phyloP scores from a whole-genome alignment of 92 coral and sea anemone species.

The Umimayanthus kanabou region DNA sequence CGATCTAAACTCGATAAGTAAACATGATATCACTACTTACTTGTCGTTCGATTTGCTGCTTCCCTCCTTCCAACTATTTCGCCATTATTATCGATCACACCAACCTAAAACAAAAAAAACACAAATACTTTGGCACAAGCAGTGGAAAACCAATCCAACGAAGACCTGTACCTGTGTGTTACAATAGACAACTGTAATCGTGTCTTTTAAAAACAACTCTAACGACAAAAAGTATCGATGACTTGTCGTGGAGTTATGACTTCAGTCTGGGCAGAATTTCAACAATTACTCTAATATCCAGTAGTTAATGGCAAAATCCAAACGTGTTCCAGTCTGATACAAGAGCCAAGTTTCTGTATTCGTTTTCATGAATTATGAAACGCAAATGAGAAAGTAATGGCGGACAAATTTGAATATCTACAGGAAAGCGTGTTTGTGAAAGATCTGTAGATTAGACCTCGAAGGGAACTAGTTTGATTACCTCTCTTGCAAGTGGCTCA shows the following conservation, averaged over 20 bases:
- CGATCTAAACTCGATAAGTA: constrained; percentile 27
- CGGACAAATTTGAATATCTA: constrained; percentile 54
- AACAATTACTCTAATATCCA: not conserved
- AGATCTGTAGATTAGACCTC: constrained; percentile 32
- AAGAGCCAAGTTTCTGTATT: constrained; percentile 33
- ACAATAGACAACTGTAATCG: constrained; percentile 15
- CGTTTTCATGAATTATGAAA: constrained; percentile 66
- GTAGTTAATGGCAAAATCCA: not conserved
- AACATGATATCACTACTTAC: constrained; percentile 47
- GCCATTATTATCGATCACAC: constrained; percentile 86
- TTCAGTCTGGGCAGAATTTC: not conserved
- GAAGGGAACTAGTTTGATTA: constrained; percentile 38
- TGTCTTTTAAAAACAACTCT: not conserved
- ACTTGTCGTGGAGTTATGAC: not conserved
- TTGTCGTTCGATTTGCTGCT: constrained; percentile 52
- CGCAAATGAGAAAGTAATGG: constrained; percentile 44
- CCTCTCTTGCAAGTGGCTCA: constrained; percentile 80
- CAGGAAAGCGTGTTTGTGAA: constrained; percentile 42
- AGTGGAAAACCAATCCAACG: not conserved
- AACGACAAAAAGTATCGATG: not conserved
- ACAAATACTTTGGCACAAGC: constrained; percentile 26
- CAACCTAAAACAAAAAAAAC: constrained; percentile 61
- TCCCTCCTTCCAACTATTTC: constrained; percentile 70
- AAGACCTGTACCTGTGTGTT: not conserved
- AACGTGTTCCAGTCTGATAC: not conserved